Conservation (phyloP, 2,797 vertebrate species). For the Lagodon rhomboides region DNA sequence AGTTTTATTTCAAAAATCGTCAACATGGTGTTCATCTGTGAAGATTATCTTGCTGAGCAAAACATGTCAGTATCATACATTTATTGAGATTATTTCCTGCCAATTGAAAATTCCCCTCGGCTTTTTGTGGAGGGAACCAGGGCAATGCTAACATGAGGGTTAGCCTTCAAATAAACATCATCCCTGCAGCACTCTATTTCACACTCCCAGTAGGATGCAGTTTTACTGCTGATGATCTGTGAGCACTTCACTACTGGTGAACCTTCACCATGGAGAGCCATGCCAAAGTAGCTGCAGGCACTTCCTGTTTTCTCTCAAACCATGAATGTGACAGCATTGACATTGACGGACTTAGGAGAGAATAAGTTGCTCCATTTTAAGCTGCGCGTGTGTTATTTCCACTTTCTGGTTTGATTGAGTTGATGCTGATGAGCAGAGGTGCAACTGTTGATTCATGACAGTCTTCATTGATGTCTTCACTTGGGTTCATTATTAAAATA, state of each 20-base stretch:
- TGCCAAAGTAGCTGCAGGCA: not conserved
- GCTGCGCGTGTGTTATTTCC: not conserved
- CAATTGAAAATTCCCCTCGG: too few species aligned
- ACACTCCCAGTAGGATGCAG: too few species aligned
- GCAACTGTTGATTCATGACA: not conserved
- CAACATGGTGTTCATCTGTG: too few species aligned
- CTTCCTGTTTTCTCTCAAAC: not conserved
- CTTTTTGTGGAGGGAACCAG: too few species aligned
- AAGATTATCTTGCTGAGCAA: too few species aligned
- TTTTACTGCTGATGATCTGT: too few species aligned
- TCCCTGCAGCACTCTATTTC: too few species aligned
- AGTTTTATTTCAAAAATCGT: too few species aligned
- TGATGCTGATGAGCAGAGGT: not conserved
- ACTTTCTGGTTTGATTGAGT: not conserved
- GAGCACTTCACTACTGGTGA: not conserved
- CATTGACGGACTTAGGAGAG: not conserved
- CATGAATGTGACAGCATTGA: rapidly evolving
- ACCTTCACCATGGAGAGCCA: not conserved
- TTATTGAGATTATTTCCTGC: too few species aligned
- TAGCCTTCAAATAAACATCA: too few species aligned
- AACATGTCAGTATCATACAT: too few species aligned
- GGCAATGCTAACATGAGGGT: too few species aligned
- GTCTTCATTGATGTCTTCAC: not conserved
- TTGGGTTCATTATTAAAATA: not conserved
- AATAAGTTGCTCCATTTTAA: not conserved